Evolutionary conservation across 2,888 invertebrate species (phyloP), one percentile per base, ranked within the genome.

Genomic region (Phrixothrix hirtus): DNA sequence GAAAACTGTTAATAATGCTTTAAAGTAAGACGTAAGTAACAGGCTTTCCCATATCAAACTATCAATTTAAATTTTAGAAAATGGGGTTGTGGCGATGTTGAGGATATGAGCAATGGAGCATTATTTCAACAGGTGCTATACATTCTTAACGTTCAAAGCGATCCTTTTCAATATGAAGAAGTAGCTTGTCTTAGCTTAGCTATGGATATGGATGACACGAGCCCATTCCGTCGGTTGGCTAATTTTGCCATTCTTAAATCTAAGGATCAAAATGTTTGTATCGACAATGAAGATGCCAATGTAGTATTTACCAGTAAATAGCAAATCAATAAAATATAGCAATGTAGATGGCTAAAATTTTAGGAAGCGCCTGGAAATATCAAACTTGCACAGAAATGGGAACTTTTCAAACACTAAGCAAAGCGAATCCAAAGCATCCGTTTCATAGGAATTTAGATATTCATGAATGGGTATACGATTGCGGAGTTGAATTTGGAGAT

Each of bases 61-160:
- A n/a, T n/a, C n/a, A n/a, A n/a, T n/a, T n/a, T 9, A 14, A 10
- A 30, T 29, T 36, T 17, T 39, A 47, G 47, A 13, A 9, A 26
- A 5, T 44, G 50, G 50, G 11, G 13, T 27, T 43, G 50, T n/a
- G 38, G 43, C 5, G 29, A 38, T 10, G 10, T 27, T n/a, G n/a
- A 50, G 1, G 4, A 25, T 9, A 44, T 50, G 44, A 32, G 34
- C 31, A 38, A 43, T 9, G 13, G 9, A 1, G 12, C 36, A 38
- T 38, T 50, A 6, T 2, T 50, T 9, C 3, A 11, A 2, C 31
- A 6, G 3, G 34, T 50, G 29, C 21, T 44, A n/a, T 9, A 7
- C 2, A 32, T 50, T 21, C 17, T 50, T 14, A 50, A 50, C 13
- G 38, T 44, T n/a, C 43, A 43, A 25, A 15, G 34, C 16, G 44